These are phyloP conservation scores for Neolamprologus cancellatus DNA, from an alignment of 2,113 vertebrate genomes.

Conservation along the genomic window DNA sequence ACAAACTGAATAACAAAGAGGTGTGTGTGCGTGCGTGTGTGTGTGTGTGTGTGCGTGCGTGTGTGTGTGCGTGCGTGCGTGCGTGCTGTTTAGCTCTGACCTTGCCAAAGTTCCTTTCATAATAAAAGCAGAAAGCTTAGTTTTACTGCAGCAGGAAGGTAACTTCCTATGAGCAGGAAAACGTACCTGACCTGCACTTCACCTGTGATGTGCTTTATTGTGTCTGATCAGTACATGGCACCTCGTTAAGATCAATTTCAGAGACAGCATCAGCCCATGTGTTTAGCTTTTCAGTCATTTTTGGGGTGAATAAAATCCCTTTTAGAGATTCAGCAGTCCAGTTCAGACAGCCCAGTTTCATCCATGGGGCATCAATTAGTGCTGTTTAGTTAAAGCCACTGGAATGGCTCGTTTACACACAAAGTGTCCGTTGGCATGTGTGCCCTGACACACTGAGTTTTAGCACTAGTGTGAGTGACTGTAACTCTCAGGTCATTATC, in stretches of 20 bases:
- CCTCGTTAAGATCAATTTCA: background rate
- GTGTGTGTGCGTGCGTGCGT: too few species aligned
- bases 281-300: background rate
- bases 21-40: background rate
- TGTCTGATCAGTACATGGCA: background rate
- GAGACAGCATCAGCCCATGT: background rate
- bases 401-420: background rate
- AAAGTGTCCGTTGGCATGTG: background rate
- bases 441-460: too few species aligned
- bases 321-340: background rate
- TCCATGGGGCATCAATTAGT: background rate
- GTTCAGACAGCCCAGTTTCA: background rate
- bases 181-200: background rate
- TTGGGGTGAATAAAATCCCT: background rate
- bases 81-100: background rate
- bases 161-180: background rate
- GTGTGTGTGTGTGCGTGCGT: fast-evolving
- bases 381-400: background rate
- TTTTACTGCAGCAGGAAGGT: background rate
- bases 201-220: too few species aligned
- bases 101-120: background rate
- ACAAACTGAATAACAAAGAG: constrained; percentile 7
- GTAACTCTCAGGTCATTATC: too few species aligned
- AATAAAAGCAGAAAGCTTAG: background rate
- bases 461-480: too few species aligned